Conservation (phyloP, 2,888 invertebrate species). For the Acronicta alni region DNA sequence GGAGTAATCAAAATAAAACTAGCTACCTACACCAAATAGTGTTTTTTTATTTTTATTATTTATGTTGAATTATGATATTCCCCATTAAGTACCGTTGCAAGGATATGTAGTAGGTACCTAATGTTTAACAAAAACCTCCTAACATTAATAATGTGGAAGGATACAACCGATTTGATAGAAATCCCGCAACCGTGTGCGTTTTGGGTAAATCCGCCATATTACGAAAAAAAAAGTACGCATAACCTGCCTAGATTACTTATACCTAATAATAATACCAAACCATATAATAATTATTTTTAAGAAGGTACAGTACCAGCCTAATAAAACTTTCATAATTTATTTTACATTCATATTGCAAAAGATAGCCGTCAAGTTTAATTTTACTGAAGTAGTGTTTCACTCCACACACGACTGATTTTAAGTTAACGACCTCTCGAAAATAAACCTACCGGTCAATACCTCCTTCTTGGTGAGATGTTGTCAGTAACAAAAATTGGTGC, state of each 20-base stretch:
- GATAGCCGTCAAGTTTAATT: conserved; percentile 12
- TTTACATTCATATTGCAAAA: conserved; percentile 35
- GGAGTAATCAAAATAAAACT: no score
- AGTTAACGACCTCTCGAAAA: conserved; percentile 59
- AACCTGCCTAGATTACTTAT: neutral
- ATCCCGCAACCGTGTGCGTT: neutral
- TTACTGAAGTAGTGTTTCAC: conserved; percentile 15
- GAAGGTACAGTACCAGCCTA: no score
- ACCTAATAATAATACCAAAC: no score
- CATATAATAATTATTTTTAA: no score
- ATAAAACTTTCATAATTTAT: no score
- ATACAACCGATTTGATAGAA: conserved; percentile 31
- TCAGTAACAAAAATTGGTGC: conserved; percentile 18
- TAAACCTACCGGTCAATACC: conserved; percentile 55
- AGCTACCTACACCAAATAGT: no score
- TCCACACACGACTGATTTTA: conserved; percentile 56
- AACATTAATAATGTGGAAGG: conserved; percentile 16
- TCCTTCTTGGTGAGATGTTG: conserved; percentile 34
- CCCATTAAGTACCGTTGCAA: no score
- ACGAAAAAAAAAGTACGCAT: no score
- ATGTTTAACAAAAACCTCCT: neutral
- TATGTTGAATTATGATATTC: no score
- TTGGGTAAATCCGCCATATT: no score
- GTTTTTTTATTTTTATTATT: no score
- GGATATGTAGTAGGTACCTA: no score